These are phyloP conservation scores for Sorex maritimensis DNA, from an alignment of 2,797 vertebrate species.

Conservation along the genomic window DNA sequence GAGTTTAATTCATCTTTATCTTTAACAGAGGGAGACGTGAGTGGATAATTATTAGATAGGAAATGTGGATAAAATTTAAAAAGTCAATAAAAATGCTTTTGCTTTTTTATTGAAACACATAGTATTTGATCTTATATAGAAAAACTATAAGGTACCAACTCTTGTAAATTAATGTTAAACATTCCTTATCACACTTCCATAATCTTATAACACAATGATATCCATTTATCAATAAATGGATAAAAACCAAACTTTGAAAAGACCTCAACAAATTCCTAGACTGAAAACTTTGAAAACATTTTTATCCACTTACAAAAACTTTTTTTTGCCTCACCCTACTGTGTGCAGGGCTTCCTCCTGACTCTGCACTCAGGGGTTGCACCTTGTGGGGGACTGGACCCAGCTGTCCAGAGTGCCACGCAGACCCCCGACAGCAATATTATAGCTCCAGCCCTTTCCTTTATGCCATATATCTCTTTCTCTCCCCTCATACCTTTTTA, in stretches of 20 bases:
- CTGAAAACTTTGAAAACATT: slow-evolving; percentile 36
- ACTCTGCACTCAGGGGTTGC: too few relatives aligned
- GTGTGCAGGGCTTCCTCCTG: too few relatives aligned
- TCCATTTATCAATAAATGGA: slow-evolving; percentile 14
- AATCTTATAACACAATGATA: neutral
- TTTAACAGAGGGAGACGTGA: slow-evolving; percentile 3
- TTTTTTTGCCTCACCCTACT: neutral
- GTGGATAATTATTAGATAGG: neutral
- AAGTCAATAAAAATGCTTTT: neutral
- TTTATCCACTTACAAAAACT: neutral
- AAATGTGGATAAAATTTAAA: neutral
- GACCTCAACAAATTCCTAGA: neutral
- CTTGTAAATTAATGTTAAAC: neutral
- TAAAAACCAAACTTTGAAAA: neutral
- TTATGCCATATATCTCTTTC: too few relatives aligned
- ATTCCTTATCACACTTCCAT: neutral
- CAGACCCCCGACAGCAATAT: too few relatives aligned
- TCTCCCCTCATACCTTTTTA: too few relatives aligned
- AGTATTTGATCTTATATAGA: neutral
- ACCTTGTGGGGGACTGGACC: neutral
- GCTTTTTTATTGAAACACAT: neutral
- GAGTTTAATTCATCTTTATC: neutral
- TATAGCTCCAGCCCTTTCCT: too few relatives aligned
- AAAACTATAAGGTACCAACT: neutral
- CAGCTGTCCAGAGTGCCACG: too few relatives aligned